A percentile compares a stretch with the other conserved stretches of the same genome.
Evolutionary conservation across 2,797 vertebrate genomes (phyloP).

Genomic region (Scyliorhinus canicula): DNA sequence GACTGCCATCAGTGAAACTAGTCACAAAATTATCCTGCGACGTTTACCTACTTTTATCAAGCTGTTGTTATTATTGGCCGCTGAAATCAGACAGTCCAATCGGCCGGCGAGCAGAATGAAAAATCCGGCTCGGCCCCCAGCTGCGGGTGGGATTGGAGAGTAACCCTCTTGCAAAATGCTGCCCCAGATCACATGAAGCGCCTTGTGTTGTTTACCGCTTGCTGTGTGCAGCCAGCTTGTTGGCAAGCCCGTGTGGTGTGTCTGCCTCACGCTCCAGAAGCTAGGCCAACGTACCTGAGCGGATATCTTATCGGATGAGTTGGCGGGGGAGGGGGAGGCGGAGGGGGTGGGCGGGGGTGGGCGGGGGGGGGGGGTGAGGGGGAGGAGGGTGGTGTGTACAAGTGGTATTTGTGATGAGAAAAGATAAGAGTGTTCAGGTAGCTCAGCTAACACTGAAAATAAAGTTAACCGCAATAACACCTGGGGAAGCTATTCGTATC

Average conservation of each 20-base stretch:
- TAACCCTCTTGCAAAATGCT: background rate
- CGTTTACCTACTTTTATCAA: background rate
- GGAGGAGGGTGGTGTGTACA: background rate
- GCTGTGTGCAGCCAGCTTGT: background rate
- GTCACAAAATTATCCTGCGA: background rate
- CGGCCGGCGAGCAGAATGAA: background rate
- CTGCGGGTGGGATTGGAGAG: background rate
- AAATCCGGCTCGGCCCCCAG: background rate
- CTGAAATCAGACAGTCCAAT: background rate
- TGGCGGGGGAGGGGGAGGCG: background rate
- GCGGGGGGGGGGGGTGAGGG: background rate
- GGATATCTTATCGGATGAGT: constrained; percentile 36
- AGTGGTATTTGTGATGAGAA: too few species aligned
- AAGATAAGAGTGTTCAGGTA: background rate
- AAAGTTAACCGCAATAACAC: constrained; percentile 26
- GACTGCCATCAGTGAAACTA: too few species aligned
- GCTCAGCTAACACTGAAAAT: constrained; percentile 13
- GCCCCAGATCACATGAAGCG: background rate
- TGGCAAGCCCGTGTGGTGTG: background rate
- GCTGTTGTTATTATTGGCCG: background rate
- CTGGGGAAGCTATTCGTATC: background rate
- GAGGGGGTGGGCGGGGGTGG: background rate
- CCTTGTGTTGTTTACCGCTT: constrained; percentile 18
- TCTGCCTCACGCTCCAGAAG: background rate
- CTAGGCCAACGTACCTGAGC: constrained; percentile 20